Base-by-base conservation (phyloP, 2,888 invertebrate species). In the Sisyra nigra region DNA sequence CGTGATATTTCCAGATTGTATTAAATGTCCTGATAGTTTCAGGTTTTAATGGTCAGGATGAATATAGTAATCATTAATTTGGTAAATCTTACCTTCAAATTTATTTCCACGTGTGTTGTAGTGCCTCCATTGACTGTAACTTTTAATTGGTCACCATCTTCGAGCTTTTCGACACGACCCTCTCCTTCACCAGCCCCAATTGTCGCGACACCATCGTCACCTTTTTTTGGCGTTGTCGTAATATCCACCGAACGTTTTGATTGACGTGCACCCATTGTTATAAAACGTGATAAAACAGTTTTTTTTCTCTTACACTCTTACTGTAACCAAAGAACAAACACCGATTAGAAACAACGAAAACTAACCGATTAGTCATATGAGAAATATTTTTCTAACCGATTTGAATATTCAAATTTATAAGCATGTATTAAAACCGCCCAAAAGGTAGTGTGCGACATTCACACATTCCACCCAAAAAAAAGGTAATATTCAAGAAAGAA, bases 241-340 rank as follows among this genome's bases (percentile, higher is more conserved):
- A 85, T 85, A 63, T 85, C 85, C 63, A 85, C 82, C 57, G 85
- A 86, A 68, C 84, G 78, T 67, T 82, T 85, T 67, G 85, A 85
- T 71, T 84, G 84, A 70, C 79, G 76, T 66, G 79, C 83, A 69
- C 85, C 85, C 85, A 86, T 86, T n/a, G n/a, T n/a, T 62, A 65
- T 34, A n/a, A 11, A 11, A 34, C 34, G 3, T 24, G 3, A 24
- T 30, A n/a, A 15, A 29, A 17, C 40, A 40, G 14, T 30, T n/a
- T n/a, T n/a, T n/a, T n/a, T 31, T 13, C 40, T 30, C 29, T 30
- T 14, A 14, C 31, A 34, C 14, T 30, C 40, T 40, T 13, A 38
- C 38, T 38, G 38, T n/a, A 38, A 38, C 19, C 17, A 38, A 38
- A 38, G 10, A 38, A 17, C n/a, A 38, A 38, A 3, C 8, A 15